These are phyloP conservation scores for Ceratotherium simum DNA, from an alignment of 2,113 vertebrate species.

Conservation along the genomic window DNA sequence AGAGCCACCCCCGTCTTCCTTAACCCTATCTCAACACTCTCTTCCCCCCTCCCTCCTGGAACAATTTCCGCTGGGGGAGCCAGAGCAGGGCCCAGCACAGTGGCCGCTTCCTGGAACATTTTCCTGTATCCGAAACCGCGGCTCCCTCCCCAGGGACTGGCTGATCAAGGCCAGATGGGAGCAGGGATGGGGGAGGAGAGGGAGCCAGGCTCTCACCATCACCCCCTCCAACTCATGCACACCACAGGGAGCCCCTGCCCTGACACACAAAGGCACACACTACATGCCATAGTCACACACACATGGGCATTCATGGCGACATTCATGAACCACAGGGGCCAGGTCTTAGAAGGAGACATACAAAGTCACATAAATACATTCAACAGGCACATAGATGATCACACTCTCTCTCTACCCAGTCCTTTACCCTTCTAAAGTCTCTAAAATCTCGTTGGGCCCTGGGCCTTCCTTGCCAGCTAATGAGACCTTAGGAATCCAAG, in stretches of 20 bases:
- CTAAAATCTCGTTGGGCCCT: not conserved
- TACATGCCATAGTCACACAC: slow-evolving; percentile 32
- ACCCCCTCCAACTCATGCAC: slow-evolving; percentile 54
- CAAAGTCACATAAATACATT: not conserved
- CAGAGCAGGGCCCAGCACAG: slow-evolving; percentile 82
- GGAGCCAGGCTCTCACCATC: slow-evolving; percentile 60
- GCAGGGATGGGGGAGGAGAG: slow-evolving; percentile 64
- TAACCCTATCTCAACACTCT: slow-evolving; percentile 76
- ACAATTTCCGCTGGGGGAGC: slow-evolving; percentile 85
- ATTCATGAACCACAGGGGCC: not conserved
- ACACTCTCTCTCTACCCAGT: not conserved
- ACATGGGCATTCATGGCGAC: slow-evolving; percentile 30
- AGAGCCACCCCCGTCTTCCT: slow-evolving; percentile 42
- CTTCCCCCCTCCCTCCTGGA: slow-evolving; percentile 70
- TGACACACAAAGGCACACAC: slow-evolving; percentile 60
- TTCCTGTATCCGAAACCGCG: slow-evolving; percentile 87
- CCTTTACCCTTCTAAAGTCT: not conserved
- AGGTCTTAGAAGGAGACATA: slow-evolving; percentile 16
- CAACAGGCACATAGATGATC: not conserved
- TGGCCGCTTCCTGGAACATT: slow-evolving; percentile 87
- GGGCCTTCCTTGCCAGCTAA: not conserved
- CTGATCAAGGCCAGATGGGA: slow-evolving; percentile 87
- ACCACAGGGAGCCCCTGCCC: slow-evolving; percentile 55
- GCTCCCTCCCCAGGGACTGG: slow-evolving; percentile 79
- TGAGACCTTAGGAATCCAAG: not conserved